phyloP scores from a whole-genome alignment of 2,888 invertebrate species.

The Nesidiocoris tenuis region DNA sequence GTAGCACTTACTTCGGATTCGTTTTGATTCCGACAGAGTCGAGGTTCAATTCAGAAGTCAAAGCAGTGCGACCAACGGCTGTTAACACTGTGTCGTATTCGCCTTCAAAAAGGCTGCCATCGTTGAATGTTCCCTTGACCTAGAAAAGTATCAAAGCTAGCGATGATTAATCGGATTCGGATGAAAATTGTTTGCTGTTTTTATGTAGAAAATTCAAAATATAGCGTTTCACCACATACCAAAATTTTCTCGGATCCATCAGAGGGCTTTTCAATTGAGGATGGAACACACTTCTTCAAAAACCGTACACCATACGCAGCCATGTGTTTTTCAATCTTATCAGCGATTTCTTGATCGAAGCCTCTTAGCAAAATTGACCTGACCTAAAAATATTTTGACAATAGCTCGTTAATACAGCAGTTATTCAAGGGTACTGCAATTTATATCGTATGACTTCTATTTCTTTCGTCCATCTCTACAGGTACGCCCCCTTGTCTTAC shows the following conservation, averaged over 20 bases:
- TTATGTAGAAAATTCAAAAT: too few relatives aligned
- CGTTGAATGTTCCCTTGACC: conserved; percentile 13
- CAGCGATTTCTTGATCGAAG: conserved; percentile 94
- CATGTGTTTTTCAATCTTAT: conserved; percentile 75
- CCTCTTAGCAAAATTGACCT: conserved; percentile 83
- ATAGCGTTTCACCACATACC: neutral
- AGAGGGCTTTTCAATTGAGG: conserved; percentile 59
- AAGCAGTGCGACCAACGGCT: conserved; percentile 79
- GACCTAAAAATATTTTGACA: conserved; percentile 53
- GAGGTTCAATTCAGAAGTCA: conserved; percentile 71
- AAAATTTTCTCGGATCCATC: conserved; percentile 51
- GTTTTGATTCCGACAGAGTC: conserved; percentile 71
- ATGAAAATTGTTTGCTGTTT: too few relatives aligned
- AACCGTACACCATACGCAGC: conserved; percentile 77
- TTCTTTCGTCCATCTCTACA: too few relatives aligned
- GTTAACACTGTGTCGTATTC: conserved; percentile 84
- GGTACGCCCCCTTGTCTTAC: too few relatives aligned
- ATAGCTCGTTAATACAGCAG: too few relatives aligned
- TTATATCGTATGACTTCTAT: too few relatives aligned
- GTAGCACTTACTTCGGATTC: conserved; percentile 63
- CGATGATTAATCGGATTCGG: too few relatives aligned
- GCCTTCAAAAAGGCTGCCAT: conserved; percentile 54
- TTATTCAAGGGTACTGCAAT: too few relatives aligned
- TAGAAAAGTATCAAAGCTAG: too few relatives aligned
- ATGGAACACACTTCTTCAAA: conserved; percentile 68